These are phyloP conservation scores for Hoplias malabaricus DNA, from an alignment of 2,113 vertebrate species.

Conservation along the genomic window DNA sequence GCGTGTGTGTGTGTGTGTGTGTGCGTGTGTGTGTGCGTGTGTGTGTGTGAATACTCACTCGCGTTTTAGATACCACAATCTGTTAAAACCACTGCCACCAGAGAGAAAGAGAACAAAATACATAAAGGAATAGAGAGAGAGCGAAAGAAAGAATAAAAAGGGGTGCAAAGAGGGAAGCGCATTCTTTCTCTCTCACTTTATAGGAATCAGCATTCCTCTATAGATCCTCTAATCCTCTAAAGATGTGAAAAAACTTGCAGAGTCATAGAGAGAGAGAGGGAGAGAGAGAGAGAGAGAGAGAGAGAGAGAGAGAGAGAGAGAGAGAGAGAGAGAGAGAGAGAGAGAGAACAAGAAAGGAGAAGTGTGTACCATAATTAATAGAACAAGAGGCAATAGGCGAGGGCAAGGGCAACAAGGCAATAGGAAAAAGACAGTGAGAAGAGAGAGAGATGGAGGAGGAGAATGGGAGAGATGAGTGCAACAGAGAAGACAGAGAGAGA, in stretches of 20 bases:
- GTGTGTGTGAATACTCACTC: neutral
- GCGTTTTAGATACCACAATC: too few species aligned
- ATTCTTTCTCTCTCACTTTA: too few species aligned
- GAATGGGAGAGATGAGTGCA: neutral
- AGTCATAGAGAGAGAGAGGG: too few species aligned
- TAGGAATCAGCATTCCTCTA: too few species aligned
- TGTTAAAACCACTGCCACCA: too few species aligned
- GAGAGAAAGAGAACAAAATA: too few species aligned
- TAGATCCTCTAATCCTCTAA: too few species aligned
- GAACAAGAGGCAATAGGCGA: neutral
- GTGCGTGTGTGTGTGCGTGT: neutral
- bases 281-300: constrained; percentile 1
- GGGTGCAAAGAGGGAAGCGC: too few species aligned
- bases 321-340: constrained; percentile 4
- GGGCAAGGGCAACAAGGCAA: too few species aligned
- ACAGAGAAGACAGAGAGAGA: neutral
- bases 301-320: neutral
- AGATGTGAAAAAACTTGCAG: too few species aligned
- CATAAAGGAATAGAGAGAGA: too few species aligned
- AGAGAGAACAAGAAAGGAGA: constrained; percentile 31
- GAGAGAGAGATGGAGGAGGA: neutral
- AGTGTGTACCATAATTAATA: neutral
- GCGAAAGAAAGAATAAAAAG: too few species aligned
- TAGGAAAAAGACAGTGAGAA: neutral
- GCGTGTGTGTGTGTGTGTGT: constrained; percentile 3